Base-by-base conservation (phyloP, 2,797 vertebrate genomes). In the Mormyrops attenuatus region DNA sequence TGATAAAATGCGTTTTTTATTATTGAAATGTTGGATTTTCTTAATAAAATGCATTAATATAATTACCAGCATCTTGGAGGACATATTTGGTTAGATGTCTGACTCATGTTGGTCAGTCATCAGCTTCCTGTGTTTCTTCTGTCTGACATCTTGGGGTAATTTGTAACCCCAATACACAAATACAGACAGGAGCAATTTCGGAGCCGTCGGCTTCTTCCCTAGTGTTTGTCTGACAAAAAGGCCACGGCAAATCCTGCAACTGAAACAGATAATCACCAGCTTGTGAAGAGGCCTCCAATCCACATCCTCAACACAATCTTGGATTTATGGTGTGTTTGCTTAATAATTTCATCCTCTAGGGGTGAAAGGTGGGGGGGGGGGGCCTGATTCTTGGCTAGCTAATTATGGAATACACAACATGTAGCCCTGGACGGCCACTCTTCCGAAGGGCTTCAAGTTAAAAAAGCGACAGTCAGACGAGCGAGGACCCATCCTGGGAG, bases 241-340 rank as follows among this genome's bases (percentile, higher is more conserved):
- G 38, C 50, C 96, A 96, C 93, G 93, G 94, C 95, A 96, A 97
- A 96, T 96, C 96, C 95, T 95, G 94, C 97, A 97, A 94, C 94
- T 93, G 93, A 96, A 96, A 95, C 94, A 95, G 95, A 96, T 97
- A 96, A 97, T 97, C 97, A 97, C 94, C 92, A 95, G 95, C 94
- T 94, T 96, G 97, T 97, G 97, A 97, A 97, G 96, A 96, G 94
- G 93, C 94, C 92, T 93, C 95, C 97, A 98, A 97, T 98, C 96
- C 97, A 98, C 98, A 98, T 96, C 94, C 92, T 84, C 91, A 91
- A 92, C 91, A 91, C 91, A 92, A 92, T 92, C 93, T 90, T 91
- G 94, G 95, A 95, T 96, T 96, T 96, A 93, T 93, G 94, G 93
- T 94, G 94, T 96, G 95, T 97, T 97, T 96, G 95, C 93, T 94